phyloP scores from a whole-genome alignment of 1,140 invertebrate genomes.

The Melanaphis sacchari region DNA sequence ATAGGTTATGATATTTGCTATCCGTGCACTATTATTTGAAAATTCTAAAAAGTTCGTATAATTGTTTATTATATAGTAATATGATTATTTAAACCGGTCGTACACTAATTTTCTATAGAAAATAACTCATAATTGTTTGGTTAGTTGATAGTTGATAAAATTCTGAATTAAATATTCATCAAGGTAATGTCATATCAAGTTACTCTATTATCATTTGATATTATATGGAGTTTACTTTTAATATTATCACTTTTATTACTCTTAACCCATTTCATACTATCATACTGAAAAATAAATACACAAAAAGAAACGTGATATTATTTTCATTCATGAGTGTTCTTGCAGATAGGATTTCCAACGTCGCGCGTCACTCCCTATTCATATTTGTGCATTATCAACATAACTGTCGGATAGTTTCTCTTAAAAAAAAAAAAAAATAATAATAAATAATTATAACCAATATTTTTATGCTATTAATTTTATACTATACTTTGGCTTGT shows the following conservation, averaged over 20 bases:
- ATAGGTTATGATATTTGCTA: neutral
- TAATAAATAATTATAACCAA: neutral
- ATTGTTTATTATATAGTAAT: neutral
- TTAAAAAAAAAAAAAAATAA: neutral
- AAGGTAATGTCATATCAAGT: neutral
- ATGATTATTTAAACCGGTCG: neutral
- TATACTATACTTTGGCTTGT: neutral
- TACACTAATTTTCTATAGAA: neutral
- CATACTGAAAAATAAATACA: neutral
- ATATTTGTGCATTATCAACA: neutral
- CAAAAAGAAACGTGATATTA: constrained; percentile 13
- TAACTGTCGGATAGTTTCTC: neutral
- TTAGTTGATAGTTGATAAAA: neutral
- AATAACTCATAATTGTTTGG: neutral
- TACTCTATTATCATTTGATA: constrained; percentile 3
- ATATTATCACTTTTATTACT: neutral
- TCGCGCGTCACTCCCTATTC: neutral
- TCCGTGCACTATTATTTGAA: neutral
- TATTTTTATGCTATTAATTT: neutral
- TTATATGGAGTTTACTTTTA: neutral
- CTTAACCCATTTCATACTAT: neutral
- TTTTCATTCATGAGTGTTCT: neutral
- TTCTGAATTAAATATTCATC: neutral
- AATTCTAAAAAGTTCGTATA: neutral
- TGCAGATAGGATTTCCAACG: neutral